Base-by-base conservation (phyloP, 2,888 invertebrate genomes). In the Heliconius ethilla region DNA sequence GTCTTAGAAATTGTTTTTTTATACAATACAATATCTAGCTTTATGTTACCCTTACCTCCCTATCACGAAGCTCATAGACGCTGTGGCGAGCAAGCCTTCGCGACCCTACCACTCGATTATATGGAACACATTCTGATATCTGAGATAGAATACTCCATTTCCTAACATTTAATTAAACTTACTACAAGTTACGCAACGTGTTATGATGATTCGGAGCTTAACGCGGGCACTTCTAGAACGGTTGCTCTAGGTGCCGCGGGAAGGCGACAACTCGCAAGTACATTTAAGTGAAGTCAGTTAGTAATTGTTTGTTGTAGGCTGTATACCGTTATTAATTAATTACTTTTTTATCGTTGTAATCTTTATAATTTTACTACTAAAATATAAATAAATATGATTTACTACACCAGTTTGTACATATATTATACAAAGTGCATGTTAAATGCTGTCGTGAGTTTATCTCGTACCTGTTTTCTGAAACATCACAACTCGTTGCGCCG, bases 41-140 rank as follows among this genome's bases (percentile, higher is more conserved):
- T 89, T 91, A 89, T 86, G 84, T 90, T 92, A 93, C 91, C 92
- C 93, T 94, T 93, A 93, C 88, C 86, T 90, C 86, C 90, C 93
- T 93, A 94, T 86, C 85, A 91, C 91, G 88, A 94, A 94, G 93
- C 94, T 94, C 94, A 90, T 92, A 87, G 87, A 89, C 89, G 89
- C 89, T 87, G 90, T 87, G 89, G 87, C 86, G 86, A 87, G 89
- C 88, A 84, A 89, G 90, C 89, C 85, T 87, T 86, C 88, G 86
- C 85, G 84, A 86, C 85, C 80, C 81, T 86, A 88, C 87, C 85
- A 86, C 84, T 86, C 87, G 86, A 86, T 88, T 80, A 87, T 86
- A 90, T 88, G 88, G 86, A 90, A 92, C 87, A 88, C 86, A 89
- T 90, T 90, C 89, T 88, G 85, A 84, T 91, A 91, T 90, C 91